phyloP scores from a whole-genome alignment of 1,140 invertebrate species.

The Grapholita molesta region DNA sequence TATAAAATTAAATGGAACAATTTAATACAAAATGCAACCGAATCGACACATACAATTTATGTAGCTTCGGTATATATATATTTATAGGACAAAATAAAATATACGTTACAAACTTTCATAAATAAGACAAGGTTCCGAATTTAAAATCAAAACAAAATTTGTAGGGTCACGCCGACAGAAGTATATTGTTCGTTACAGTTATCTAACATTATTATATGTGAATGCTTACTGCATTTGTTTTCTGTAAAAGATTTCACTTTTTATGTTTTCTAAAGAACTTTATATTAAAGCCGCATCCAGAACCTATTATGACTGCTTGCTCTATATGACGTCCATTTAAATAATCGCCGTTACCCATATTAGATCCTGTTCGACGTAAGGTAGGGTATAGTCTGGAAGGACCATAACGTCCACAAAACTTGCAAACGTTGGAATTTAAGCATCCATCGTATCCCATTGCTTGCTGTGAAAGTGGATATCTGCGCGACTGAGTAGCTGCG shows the following conservation, averaged over 20 bases:
- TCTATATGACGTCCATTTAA: neutral
- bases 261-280: neutral
- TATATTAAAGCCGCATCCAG: neutral
- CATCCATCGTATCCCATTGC: neutral
- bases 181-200: too few relatives aligned
- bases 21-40: too few relatives aligned
- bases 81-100: too few relatives aligned
- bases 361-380: neutral
- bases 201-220: too few relatives aligned
- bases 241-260: neutral
- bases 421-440: neutral
- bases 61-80: too few relatives aligned
- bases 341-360: neutral
- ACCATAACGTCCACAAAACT: neutral
- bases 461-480: neutral
- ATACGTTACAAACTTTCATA: too few relatives aligned
- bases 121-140: too few relatives aligned
- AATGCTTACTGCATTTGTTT: too few relatives aligned
- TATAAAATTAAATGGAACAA: too few relatives aligned
- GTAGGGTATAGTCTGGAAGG: neutral
- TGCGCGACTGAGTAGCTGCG: neutral
- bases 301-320: neutral
- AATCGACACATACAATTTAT: too few relatives aligned
- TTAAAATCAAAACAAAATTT: too few relatives aligned
- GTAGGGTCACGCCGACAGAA: too few relatives aligned